phyloP scores from a whole-genome alignment of 2,113 vertebrate genomes.

The Bufo gargarizans region DNA sequence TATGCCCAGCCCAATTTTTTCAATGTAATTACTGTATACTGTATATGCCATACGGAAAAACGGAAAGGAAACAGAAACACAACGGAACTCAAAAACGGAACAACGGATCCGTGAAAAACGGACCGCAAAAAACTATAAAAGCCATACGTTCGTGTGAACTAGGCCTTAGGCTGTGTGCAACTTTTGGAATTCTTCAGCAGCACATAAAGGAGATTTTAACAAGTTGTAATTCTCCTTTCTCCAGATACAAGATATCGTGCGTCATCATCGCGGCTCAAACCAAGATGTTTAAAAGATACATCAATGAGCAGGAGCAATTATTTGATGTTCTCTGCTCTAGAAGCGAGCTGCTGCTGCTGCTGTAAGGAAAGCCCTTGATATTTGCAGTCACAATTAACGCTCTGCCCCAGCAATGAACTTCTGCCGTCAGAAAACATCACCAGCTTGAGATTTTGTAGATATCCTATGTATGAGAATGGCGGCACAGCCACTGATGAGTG shows the following conservation, averaged over 20 bases:
- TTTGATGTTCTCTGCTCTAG: constrained; percentile 3
- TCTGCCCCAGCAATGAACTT: constrained; percentile 26
- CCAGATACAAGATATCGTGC: not conserved
- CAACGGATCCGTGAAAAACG: no score
- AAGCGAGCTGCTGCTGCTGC: not conserved
- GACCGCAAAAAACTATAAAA: no score
- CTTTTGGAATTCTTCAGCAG: not conserved
- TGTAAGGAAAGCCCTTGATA: not conserved
- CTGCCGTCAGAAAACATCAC: not conserved
- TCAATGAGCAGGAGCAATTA: constrained; percentile 26
- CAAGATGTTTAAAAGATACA: constrained; percentile 28
- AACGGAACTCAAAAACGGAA: no score
- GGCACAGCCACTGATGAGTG: not conserved
- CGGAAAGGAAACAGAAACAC: no score
- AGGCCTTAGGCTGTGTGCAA: no score
- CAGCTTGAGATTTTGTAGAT: not conserved
- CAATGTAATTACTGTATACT: no score
- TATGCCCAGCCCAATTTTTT: no score
- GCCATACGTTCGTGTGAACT: no score
- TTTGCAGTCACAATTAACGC: not conserved
- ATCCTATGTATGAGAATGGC: not conserved
- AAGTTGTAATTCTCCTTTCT: not conserved
- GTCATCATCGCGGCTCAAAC: not conserved
- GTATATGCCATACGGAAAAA: no score
- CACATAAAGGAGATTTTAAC: not conserved